Evolutionary conservation across 2,888 invertebrate species (phyloP), one percentile per base, ranked within the genome.

Genomic region (Ypsolopha scabrella): DNA sequence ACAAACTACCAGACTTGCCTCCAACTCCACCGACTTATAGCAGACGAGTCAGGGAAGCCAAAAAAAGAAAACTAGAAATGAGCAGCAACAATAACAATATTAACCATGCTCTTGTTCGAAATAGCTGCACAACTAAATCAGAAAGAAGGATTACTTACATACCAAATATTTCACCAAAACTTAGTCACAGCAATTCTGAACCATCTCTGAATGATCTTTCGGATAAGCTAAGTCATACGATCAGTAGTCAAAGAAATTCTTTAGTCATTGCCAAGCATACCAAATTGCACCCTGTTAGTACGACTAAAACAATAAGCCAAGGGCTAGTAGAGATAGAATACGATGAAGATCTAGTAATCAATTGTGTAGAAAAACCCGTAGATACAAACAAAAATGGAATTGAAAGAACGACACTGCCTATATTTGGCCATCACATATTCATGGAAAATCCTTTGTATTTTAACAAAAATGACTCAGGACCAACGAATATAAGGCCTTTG

Each of bases 311-410:
- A 1, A 67, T 75, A 1, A 87, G 78, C 49, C 76, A 88, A 62
- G 88, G 87, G 9, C 70, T 88, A 54, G 89, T 88, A 46, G 87
- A 88, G 69, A 88, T 89, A 55, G 89, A 89, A 68, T 90, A 90
- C 69, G 87, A 83, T 48, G 60, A 70, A 63, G 80, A 72, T 71
- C 72, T 71, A 75, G 76, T 78, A 35, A 75, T 78, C 43, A 86
- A 75, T 60, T 82, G 79, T 63, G 58, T 72, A 65, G 81, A 86
- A 70, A 79, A 78, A 63, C 80, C 80, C 52, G 50, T 75, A 44
- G 38, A 62, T 50, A 58, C 68, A 9, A 64, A 67, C 36, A 71
- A 71, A 52, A 57, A 57, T 45, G 60, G 60, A 47, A 58, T 66
- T 54, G 81, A 80, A 56, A 82, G 81, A 58, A 80, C 80, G 14